These are phyloP conservation scores for Ophioninae sp. DNA, from an alignment of 2,888 invertebrate genomes.

Conservation along the genomic window DNA sequence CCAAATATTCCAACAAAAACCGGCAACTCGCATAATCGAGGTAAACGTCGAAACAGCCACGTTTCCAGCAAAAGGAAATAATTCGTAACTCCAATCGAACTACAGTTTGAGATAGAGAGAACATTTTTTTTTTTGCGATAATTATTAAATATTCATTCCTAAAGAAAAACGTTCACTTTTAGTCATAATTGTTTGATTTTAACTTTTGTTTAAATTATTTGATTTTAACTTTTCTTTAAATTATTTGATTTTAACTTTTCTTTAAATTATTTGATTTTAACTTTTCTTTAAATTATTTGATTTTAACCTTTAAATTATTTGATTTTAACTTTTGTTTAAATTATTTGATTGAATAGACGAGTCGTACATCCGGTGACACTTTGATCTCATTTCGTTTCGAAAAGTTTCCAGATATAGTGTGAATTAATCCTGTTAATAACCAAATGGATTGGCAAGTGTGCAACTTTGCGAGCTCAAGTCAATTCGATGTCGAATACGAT, in stretches of 20 bases:
- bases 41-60: slow-evolving; percentile 38
- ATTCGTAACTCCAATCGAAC: not conserved
- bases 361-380: not conserved
- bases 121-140: not conserved
- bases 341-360: slow-evolving; percentile 48
- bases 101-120: not conserved
- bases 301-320: slow-evolving; percentile 62
- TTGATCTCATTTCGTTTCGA: not conserved
- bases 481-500: too few relatives aligned
- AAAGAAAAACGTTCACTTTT: not conserved
- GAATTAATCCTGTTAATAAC: not conserved
- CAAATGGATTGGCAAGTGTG: too few relatives aligned
- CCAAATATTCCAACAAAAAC: slow-evolving; percentile 31
- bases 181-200: not conserved
- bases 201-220: too few relatives aligned
- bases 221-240: too few relatives aligned
- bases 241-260: slow-evolving; percentile 59
- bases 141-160: not conserved
- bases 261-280: slow-evolving; percentile 61
- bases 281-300: slow-evolving; percentile 61
- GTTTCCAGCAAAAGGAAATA: slow-evolving; percentile 52
- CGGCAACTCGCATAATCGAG: slow-evolving; percentile 28
- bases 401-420: not conserved
- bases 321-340: too few relatives aligned
- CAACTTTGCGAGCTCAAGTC: too few relatives aligned